These are phyloP conservation scores for Mirza zaza DNA, from an alignment of 2,113 vertebrate genomes.

Conservation along the genomic window DNA sequence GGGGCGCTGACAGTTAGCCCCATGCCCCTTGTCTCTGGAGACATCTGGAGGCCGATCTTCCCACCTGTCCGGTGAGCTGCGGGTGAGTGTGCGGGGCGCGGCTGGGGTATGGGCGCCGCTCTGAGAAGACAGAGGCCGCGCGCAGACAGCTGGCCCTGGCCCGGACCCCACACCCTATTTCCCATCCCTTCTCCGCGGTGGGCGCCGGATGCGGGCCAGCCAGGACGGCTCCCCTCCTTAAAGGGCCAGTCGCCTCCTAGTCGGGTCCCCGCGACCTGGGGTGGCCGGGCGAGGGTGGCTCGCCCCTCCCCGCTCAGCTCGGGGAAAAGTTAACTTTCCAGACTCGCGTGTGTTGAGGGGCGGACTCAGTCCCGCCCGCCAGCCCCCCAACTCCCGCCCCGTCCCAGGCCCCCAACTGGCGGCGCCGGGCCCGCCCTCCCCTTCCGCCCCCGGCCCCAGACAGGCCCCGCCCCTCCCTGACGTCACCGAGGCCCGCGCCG, in stretches of 20 bases:
- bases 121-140: not conserved
- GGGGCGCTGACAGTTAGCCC: not conserved
- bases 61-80: not conserved
- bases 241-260: not conserved
- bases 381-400: not conserved
- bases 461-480: slow-evolving; percentile 14
- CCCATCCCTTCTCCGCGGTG: slow-evolving; percentile 2
- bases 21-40: not conserved
- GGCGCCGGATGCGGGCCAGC: slow-evolving; percentile 20
- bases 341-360: not conserved
- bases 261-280: not conserved
- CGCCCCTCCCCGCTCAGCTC: not conserved
- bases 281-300: not conserved
- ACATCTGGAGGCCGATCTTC: not conserved
- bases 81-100: not conserved
- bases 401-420: not conserved
- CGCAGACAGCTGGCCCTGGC: not conserved
- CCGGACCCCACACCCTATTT: not conserved
- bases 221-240: not conserved
- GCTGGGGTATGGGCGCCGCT: too few species aligned
- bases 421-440: slow-evolving; percentile 35
- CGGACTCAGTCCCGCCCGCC: not conserved
- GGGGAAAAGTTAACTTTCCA: slow-evolving; percentile 20
- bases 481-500: slow-evolving; percentile 48
- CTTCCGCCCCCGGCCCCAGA: slow-evolving; percentile 55